Conservation (phyloP, 1,140 invertebrate genomes). For the Rhynchophorus ferrugineus region DNA sequence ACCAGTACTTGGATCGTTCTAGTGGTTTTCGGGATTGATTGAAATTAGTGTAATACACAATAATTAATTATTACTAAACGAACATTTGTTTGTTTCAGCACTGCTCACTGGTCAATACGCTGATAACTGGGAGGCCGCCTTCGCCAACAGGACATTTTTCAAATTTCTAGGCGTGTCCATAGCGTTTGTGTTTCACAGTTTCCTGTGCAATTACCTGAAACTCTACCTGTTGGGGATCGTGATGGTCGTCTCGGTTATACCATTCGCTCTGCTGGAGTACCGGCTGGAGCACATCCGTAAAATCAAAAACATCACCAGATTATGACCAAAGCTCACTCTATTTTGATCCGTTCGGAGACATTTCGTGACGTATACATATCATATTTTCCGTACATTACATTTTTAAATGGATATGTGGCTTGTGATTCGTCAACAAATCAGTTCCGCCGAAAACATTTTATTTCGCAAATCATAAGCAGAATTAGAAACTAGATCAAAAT, state of each 20-base stretch:
- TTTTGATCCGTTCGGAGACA: conserved; percentile 26
- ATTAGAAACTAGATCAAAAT: too few relatives aligned
- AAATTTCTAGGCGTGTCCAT: conserved; percentile 40
- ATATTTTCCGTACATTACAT: conserved; percentile 8
- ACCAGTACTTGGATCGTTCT: too few relatives aligned
- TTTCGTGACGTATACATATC: conserved; percentile 19
- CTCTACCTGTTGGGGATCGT: conserved; percentile 40
- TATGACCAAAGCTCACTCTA: conserved; percentile 37
- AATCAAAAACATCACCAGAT: conserved; percentile 35
- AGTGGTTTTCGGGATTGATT: too few relatives aligned
- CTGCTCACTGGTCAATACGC: conserved; percentile 40
- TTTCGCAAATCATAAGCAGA: background rate
- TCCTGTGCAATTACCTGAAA: conserved; percentile 43
- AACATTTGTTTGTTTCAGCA: conserved; percentile 32
- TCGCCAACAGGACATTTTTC: conserved; percentile 43
- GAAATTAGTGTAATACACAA: too few relatives aligned
- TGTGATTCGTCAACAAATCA: background rate
- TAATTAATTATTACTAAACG: too few relatives aligned
- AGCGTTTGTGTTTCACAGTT: conserved; percentile 41
- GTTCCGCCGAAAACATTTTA: background rate
- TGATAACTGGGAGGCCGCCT: conserved; percentile 43
- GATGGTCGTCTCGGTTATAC: conserved; percentile 38
- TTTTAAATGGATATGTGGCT: too few relatives aligned
- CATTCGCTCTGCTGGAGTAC: conserved; percentile 41
- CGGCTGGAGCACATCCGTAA: conserved; percentile 37